A percentile compares a stretch with the other conserved stretches of the same genome.
Conservation (phyloP, 2,888 invertebrate species). For the Trichogramma evanescens region DNA sequence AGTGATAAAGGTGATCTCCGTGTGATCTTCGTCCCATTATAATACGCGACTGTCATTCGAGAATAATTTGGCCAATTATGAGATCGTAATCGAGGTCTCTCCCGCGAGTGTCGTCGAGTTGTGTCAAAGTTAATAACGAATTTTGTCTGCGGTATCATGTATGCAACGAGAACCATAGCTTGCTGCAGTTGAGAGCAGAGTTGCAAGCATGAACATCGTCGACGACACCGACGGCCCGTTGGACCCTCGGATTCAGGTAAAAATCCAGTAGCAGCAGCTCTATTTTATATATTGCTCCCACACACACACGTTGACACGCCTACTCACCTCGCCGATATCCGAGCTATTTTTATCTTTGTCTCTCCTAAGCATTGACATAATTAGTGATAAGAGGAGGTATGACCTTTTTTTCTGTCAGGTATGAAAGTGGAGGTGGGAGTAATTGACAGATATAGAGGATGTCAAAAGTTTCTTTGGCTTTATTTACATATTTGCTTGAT, state of each 20-base stretch:
- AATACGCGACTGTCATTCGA: neutral
- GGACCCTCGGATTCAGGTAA: constrained; percentile 52
- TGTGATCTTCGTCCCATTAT: neutral
- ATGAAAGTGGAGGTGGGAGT: too few relatives aligned
- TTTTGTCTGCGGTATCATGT: neutral
- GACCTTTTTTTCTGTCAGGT: too few relatives aligned
- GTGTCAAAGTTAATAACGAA: neutral
- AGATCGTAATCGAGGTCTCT: neutral
- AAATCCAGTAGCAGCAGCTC: neutral
- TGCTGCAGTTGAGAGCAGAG: constrained; percentile 28
- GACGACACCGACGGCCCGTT: constrained; percentile 47
- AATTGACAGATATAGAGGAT: too few relatives aligned
- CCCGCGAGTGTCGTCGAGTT: constrained; percentile 12
- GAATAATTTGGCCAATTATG: neutral
- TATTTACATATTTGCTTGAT: too few relatives aligned
- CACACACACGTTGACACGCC: neutral
- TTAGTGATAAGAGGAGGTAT: neutral
- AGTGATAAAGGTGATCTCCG: neutral
- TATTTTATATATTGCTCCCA: neutral
- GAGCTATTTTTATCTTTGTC: too few relatives aligned
- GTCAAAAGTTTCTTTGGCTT: too few relatives aligned
- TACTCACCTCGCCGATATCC: neutral
- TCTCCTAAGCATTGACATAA: too few relatives aligned
- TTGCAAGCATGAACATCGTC: constrained; percentile 40
- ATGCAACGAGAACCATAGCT: constrained; percentile 7